phyloP scores from a whole-genome alignment of 2,113 vertebrate species.

The Tauraco erythrolophus region DNA sequence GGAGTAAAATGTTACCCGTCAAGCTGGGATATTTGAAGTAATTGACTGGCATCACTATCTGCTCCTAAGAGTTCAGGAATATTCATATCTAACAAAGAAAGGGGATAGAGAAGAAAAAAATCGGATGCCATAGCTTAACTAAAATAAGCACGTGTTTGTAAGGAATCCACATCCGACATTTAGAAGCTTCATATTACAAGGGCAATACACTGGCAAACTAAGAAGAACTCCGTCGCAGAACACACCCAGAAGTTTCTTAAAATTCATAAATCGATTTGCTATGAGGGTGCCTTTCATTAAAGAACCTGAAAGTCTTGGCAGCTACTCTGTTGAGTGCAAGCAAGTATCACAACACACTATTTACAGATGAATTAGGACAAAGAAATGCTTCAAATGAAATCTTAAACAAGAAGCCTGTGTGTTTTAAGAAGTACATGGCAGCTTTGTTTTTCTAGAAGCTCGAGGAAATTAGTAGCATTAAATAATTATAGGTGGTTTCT shows the following conservation, averaged over 20 bases:
- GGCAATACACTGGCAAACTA: background rate
- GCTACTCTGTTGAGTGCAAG: background rate
- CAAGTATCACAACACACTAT: slow-evolving; percentile 21
- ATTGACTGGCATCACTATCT: background rate
- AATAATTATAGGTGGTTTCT: slow-evolving; percentile 52
- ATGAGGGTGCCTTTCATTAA: slow-evolving; percentile 43
- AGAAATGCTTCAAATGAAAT: slow-evolving; percentile 46
- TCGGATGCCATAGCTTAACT: background rate
- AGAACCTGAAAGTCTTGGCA: slow-evolving; percentile 1
- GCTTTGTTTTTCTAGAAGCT: slow-evolving; percentile 23
- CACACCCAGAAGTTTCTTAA: slow-evolving; percentile 47
- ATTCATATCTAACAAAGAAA: background rate
- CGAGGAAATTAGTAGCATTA: slow-evolving; percentile 61
- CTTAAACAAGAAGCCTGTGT: background rate
- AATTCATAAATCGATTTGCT: slow-evolving; percentile 47
- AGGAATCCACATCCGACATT: background rate
- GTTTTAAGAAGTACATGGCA: background rate
- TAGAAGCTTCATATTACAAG: background rate
- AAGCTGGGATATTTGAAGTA: background rate
- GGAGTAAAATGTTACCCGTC: background rate
- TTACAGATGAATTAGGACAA: slow-evolving; percentile 20
- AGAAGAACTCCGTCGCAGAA: background rate
- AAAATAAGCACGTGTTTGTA: background rate
- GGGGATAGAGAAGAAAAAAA: background rate
- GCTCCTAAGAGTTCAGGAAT: background rate